Base-by-base conservation (phyloP, 2,888 invertebrate species). In the Parnassius apollo region DNA sequence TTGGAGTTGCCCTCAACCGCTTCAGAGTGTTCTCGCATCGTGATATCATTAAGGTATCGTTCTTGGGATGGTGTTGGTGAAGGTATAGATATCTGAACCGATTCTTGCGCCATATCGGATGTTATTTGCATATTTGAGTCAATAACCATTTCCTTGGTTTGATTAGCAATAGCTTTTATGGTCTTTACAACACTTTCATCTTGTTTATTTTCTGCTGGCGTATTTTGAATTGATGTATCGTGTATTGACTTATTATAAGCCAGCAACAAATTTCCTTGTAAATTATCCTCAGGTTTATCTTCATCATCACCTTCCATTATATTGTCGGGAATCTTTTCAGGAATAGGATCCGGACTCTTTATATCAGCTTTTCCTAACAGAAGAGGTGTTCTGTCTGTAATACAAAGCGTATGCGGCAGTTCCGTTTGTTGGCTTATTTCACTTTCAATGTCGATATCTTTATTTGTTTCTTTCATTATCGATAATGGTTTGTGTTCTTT, bases 31-130 rank as follows among this genome's bases (percentile, higher is more conserved):
- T 93, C 93, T 73, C 94, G 93, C 83, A 94, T 86, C 0, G 94
- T 93, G 22, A 94, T 93, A 69, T 94, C 93, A 73, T 94, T 94
- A 12, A 94, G 77, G 82, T 94, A 93, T 68, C 94, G 91, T 73
- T 94, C 94, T 75, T 94, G 94, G 0, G 94, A 94, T 0, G 94
- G 94, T 7, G 94, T 94, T 9, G 94, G 94, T 0, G 94, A 94
- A 1, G 94, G 94, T 69, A 94, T 94, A 0, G 94, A 94, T 75
- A 94, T 94, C 66, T 94, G 94, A 25, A 94, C 94, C 0, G 94
- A 94, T 74, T 94, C 94, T 60, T 93, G 93, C 12, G 94, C 89
- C 74, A 92, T 85, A 67, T 94, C 94, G 1, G 91, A 89, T 2
- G 92, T 88, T 66, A 90, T 90, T 75, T 92, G 93, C 83, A 92